Conservation (phyloP, 2,888 invertebrate genomes). For the Metacarcinus magister region DNA sequence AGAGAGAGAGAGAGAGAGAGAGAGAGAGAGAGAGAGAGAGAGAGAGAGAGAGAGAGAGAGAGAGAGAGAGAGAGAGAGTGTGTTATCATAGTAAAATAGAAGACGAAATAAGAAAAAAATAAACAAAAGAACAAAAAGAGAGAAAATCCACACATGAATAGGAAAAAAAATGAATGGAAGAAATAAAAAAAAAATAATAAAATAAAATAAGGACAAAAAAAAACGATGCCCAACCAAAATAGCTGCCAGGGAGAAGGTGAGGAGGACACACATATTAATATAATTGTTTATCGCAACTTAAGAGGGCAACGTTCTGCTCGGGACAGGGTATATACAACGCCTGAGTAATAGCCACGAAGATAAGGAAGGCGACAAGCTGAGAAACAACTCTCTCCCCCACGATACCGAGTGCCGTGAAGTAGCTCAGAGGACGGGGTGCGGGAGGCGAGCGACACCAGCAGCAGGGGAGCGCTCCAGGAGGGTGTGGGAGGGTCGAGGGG, state of each 20-base stretch:
- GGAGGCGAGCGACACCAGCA: not conserved
- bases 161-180: not conserved
- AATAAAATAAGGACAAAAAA: not conserved
- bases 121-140: not conserved
- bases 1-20: constrained; percentile 37
- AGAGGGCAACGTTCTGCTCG: not conserved
- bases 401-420: not conserved
- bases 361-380: constrained; percentile 54
- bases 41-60: constrained; percentile 47
- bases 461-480: not conserved
- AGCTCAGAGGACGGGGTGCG: constrained; percentile 28
- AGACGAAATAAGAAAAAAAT: not conserved
- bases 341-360: constrained; percentile 53
- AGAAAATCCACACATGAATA: not conserved
- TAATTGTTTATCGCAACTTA: constrained; percentile 40
- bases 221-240: not conserved
- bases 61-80: not conserved
- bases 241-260: not conserved
- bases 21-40: constrained; percentile 54
- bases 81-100: not conserved
- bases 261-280: constrained; percentile 11
- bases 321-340: constrained; percentile 52
- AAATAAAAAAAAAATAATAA: not conserved
- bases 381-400: not conserved
- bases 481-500: constrained; percentile 27